phyloP scores from a whole-genome alignment of 2,888 invertebrate genomes.

The Thera obeliscata region DNA sequence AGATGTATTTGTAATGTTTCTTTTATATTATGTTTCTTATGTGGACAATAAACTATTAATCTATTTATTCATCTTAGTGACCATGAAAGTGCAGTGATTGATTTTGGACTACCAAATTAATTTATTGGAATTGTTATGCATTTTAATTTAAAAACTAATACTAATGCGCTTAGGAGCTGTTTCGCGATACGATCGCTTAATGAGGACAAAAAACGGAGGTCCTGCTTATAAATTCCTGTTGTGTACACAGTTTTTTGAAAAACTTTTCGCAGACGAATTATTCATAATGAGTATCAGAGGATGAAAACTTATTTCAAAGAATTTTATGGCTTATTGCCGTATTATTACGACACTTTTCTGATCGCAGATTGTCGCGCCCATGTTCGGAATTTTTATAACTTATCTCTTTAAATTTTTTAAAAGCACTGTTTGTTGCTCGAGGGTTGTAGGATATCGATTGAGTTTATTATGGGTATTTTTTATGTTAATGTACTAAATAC shows the following conservation, averaged over 20 bases:
- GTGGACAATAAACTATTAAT: no score
- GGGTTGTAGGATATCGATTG: conserved; percentile 72
- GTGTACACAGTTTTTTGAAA: conserved; percentile 75
- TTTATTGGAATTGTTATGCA: conserved; percentile 30
- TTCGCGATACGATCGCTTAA: conserved; percentile 56
- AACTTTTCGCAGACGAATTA: conserved; percentile 73
- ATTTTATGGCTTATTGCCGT: conserved; percentile 71
- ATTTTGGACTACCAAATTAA: neutral
- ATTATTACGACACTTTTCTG: conserved; percentile 70
- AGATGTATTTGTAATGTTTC: no score
- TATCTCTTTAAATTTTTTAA: conserved; percentile 58
- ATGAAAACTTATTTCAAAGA: conserved; percentile 56
- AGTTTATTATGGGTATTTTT: conserved; percentile 76
- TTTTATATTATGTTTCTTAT: no score
- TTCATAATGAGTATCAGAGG: conserved; percentile 72
- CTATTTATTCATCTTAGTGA: no score
- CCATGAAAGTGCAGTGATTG: neutral
- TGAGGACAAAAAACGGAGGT: conserved; percentile 59
- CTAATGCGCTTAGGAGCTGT: conserved; percentile 49
- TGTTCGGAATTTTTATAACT: conserved; percentile 71
- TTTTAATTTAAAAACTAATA: conserved; percentile 49
- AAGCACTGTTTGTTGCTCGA: conserved; percentile 71
- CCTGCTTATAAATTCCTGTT: conserved; percentile 73
- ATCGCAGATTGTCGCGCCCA: conserved; percentile 62
- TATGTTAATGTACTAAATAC: conserved; percentile 74